Evolutionary conservation across 2,113 vertebrate species (phyloP).

Genomic region (Peromyscus californicus): DNA sequence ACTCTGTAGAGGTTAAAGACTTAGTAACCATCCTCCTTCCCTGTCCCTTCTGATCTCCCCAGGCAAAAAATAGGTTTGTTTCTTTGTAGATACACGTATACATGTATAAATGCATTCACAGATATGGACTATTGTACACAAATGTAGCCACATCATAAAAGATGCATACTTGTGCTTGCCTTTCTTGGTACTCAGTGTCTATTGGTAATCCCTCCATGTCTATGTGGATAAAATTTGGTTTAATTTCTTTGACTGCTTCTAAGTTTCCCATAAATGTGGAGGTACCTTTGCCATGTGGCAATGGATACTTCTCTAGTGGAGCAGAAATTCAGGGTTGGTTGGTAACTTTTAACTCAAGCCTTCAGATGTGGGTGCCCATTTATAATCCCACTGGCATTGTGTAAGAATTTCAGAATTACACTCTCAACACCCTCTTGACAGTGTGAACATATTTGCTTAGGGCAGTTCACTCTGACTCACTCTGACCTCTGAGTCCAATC

Average conservation of each 20-base stretch:
- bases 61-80: neutral
- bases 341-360: neutral
- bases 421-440: neutral
- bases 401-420: neutral
- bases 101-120: neutral
- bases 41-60: neutral
- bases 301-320: neutral
- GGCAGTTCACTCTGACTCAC: neutral
- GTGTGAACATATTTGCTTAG: neutral
- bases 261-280: neutral
- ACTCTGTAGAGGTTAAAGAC: neutral
- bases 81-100: neutral
- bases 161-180: neutral
- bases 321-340: neutral
- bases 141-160: slow-evolving; percentile 15
- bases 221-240: neutral
- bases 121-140: neutral
- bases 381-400: neutral
- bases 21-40: neutral
- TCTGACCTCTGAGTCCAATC: neutral
- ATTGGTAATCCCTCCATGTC: neutral
- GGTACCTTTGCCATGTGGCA: neutral
- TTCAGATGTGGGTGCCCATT: neutral
- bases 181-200: neutral
- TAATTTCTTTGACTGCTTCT: neutral